A percentile compares a stretch with the other conserved stretches of the same genome.
Evolutionary conservation across 2,797 vertebrate species (phyloP).

Genomic region (Amphiprion clarkii): DNA sequence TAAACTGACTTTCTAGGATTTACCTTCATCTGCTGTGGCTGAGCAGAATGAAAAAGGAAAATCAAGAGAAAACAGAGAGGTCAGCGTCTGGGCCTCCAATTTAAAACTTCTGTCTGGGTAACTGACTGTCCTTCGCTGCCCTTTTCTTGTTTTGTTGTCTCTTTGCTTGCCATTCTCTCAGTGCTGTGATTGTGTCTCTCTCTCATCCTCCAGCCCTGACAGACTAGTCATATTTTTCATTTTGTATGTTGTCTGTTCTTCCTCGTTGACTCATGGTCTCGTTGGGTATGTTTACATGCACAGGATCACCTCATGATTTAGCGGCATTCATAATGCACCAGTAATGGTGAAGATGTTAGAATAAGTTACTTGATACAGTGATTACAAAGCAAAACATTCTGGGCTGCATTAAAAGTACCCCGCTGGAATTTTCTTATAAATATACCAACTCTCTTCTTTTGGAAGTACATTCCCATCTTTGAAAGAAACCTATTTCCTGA

Average conservation of each 20-base stretch:
- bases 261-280: slow-evolving; percentile 1
- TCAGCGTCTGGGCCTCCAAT: slow-evolving; percentile 25
- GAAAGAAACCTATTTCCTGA: too few species aligned
- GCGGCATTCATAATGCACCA: too few species aligned
- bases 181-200: slow-evolving; percentile 19
- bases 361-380: neutral
- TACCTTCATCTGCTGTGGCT: slow-evolving; percentile 25
- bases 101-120: slow-evolving; percentile 72
- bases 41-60: slow-evolving; percentile 59
- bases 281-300: slow-evolving; percentile 34
- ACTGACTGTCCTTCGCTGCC: neutral
- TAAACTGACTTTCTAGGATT: slow-evolving; percentile 32
- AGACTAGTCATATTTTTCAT: slow-evolving; percentile 37
- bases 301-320: neutral
- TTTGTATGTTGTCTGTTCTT: slow-evolving; percentile 23
- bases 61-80: slow-evolving; percentile 14
- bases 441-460: too few species aligned
- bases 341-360: neutral
- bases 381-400: neutral
- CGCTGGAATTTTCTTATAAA: neutral
- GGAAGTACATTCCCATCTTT: too few species aligned
- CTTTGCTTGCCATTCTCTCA: neutral
- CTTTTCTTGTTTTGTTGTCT: neutral
- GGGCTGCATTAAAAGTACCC: slow-evolving; percentile 3
- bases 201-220: slow-evolving; percentile 15